phyloP scores from a whole-genome alignment of 2,797 vertebrate species.

The Onychomys torridus region DNA sequence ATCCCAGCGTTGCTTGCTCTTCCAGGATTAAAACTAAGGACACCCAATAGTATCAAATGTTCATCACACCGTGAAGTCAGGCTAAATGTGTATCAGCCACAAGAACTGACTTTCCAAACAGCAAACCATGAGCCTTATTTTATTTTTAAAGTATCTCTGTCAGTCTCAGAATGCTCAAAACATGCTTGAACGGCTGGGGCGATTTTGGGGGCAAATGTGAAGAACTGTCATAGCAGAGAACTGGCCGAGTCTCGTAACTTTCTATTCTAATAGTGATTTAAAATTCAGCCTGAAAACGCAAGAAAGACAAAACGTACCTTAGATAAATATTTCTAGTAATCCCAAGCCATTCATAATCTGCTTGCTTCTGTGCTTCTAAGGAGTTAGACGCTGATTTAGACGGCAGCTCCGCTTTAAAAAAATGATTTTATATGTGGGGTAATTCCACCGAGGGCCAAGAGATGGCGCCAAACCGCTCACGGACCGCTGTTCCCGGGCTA shows the following conservation, averaged over 20 bases:
- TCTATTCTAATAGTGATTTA: neutral
- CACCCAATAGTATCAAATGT: neutral
- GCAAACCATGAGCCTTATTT: neutral
- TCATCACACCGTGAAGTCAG: neutral
- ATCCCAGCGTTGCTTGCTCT: slow-evolving; percentile 22
- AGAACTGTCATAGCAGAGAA: neutral
- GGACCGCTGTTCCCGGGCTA: neutral
- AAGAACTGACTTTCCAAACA: slow-evolving; percentile 12
- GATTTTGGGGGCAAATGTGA: slow-evolving; percentile 49
- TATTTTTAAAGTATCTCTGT: neutral
- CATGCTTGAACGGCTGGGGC: neutral
- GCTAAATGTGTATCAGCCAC: neutral
- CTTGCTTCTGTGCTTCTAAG: neutral
- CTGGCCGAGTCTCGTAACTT: neutral
- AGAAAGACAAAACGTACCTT: neutral
- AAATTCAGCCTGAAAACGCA: neutral
- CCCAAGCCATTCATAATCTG: neutral
- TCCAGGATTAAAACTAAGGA: slow-evolving; percentile 22
- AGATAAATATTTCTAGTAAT: neutral
- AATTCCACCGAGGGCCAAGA: slow-evolving; percentile 57
- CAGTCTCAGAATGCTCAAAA: neutral
- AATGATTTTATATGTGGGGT: neutral
- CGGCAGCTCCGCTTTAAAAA: neutral
- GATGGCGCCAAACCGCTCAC: slow-evolving; percentile 58
- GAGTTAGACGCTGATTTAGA: neutral